Evolutionary conservation across 2,888 invertebrate species (phyloP), one percentile per base, ranked within the genome.

Genomic region (Tetropium fuscum): DNA sequence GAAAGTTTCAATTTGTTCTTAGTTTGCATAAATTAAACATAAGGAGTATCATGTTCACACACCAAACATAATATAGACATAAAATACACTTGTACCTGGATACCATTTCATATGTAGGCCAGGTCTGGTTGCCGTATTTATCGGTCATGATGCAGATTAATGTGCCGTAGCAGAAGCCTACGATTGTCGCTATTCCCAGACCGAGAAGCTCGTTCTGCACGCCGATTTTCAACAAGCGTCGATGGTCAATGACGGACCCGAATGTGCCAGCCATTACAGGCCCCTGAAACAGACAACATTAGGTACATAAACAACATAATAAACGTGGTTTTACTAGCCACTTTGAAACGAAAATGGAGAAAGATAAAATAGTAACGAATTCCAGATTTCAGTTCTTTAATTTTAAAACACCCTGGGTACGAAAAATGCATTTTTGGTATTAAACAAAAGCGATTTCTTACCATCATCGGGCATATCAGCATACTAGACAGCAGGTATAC

Each of bases 391-490:
- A n/a, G n/a, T n/a, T n/a, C n/a, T n/a, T n/a, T n/a, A n/a, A n/a
- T n/a, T n/a, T n/a, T n/a, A n/a, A n/a, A n/a, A n/a, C n/a, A n/a
- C n/a, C n/a, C n/a, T n/a, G n/a, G n/a, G n/a, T n/a, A n/a, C n/a
- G n/a, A n/a, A n/a, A n/a, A n/a, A n/a, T n/a, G n/a, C n/a, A n/a
- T n/a, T n/a, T n/a, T n/a, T n/a, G n/a, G n/a, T n/a, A n/a, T n/a
- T n/a, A n/a, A n/a, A n/a, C n/a, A n/a, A n/a, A n/a, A n/a, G n/a
- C n/a, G n/a, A n/a, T 7, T 13, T 53, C 66, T 78, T 79, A 90
- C 90, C 91, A 92, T 92, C 34, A 93, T 83, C 0, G 92, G 92
- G 0, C 92, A 92, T 55, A 93, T 90, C 11, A 93, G 84, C 92
- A 93, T 92, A 74, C 91, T 91, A 47, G 92, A 91, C 3, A 92